Evolutionary conservation across 2,113 vertebrate genomes (phyloP).

Genomic region (Sebastes fasciatus): DNA sequence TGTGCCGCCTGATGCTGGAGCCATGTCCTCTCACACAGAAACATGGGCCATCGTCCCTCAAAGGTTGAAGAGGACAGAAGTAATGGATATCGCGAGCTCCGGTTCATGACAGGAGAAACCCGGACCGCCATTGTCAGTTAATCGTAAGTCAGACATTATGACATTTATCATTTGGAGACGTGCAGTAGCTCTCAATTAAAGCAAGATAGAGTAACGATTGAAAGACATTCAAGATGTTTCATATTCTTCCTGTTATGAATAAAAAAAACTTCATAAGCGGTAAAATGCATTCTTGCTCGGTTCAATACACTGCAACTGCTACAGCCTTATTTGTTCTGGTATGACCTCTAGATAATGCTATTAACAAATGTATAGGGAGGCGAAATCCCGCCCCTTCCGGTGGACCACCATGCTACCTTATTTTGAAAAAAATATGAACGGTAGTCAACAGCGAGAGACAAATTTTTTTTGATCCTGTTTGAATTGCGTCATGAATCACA

Average conservation of each 20-base stretch:
- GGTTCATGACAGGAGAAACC: conserved; percentile 66
- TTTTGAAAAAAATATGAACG: no score
- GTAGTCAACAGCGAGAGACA: no score
- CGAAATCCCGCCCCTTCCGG: no score
- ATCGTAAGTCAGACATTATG: conserved; percentile 56
- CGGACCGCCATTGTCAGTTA: conserved; percentile 46
- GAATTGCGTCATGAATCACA: no score
- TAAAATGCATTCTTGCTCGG: background rate
- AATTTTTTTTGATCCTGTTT: no score
- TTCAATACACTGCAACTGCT: background rate
- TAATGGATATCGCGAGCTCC: conserved; percentile 69
- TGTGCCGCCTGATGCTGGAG: conserved; percentile 70
- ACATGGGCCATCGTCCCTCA: conserved; percentile 66
- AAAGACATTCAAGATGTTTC: background rate
- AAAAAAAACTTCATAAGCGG: background rate
- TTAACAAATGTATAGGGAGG: no score
- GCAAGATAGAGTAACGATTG: background rate
- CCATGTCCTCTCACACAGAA: conserved; percentile 72
- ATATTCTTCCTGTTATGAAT: background rate
- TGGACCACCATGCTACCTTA: no score
- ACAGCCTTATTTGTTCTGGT: no score
- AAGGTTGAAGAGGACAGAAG: conserved; percentile 80
- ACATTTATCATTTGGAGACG: conserved; percentile 42
- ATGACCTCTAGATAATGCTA: no score
- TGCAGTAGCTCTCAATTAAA: conserved; percentile 11